Conservation (phyloP, 2,113 vertebrate genomes). For the Silurus glanis region DNA sequence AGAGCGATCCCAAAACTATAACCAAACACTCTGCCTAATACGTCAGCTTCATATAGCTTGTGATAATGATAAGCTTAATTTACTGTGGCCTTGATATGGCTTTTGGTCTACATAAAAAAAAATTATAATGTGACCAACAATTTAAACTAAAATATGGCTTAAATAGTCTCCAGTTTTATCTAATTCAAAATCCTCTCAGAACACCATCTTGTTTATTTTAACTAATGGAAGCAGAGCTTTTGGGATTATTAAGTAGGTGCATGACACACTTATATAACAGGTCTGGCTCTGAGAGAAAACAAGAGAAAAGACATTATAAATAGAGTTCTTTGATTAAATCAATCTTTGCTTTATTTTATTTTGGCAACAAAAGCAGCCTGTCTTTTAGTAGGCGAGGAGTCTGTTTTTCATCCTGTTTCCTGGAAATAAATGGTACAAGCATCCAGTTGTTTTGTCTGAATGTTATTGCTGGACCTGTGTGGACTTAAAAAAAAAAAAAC, state of each 20-base stretch:
- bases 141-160: neutral
- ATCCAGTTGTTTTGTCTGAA: neutral
- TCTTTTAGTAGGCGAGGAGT: neutral
- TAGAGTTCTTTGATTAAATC: slow-evolving; percentile 14
- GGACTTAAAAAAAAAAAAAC: neutral
- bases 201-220: slow-evolving; percentile 5
- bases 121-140: neutral
- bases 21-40: neutral
- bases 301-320: neutral
- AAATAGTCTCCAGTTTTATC: neutral
- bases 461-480: neutral
- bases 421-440: neutral
- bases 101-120: neutral
- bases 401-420: neutral
- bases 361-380: neutral
- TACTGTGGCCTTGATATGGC: neutral
- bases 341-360: neutral
- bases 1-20: neutral
- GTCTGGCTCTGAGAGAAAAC: neutral
- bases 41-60: neutral
- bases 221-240: neutral
- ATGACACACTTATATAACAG: neutral
- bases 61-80: neutral
- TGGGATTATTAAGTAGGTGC: neutral
- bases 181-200: neutral